Percentiles rank a stretch among this genome's conserved stretches.
phyloP scores from a whole-genome alignment of 1,140 invertebrate species.

The Sinonovacula constricta region DNA sequence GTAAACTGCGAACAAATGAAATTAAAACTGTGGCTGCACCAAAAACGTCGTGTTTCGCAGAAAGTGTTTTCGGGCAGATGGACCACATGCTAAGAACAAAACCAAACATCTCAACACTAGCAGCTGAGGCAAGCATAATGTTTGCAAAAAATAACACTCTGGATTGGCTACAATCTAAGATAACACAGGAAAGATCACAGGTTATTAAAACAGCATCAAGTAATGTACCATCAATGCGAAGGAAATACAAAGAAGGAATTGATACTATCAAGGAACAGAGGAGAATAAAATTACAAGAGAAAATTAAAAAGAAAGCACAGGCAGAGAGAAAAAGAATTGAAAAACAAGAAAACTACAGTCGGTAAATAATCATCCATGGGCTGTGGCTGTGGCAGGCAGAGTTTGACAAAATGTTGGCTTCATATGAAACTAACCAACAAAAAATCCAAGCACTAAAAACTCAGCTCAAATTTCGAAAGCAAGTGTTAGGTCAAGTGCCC shows the following conservation, averaged over 20 bases:
- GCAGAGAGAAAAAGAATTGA: background rate
- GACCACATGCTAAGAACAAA: conserved; percentile 18
- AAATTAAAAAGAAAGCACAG: background rate
- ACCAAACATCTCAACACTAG: conserved; percentile 2
- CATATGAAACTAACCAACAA: background rate
- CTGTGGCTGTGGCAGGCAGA: conserved; percentile 25
- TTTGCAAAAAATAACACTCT: conserved; percentile 11
- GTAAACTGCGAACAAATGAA: background rate
- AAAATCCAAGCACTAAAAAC: conserved; percentile 35
- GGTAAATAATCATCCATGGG: conserved; percentile 14
- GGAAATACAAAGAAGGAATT: conserved; percentile 11
- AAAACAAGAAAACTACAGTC: conserved; percentile 24
- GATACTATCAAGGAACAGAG: background rate
- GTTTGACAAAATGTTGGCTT: conserved; percentile 34
- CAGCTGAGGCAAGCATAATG: conserved; percentile 4
- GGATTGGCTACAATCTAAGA: conserved; percentile 24
- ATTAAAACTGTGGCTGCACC: conserved; percentile 2
- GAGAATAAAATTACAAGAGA: conserved; percentile 5
- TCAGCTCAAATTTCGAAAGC: conserved; percentile 40
- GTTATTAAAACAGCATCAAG: background rate
- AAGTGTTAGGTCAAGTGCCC: conserved; percentile 34
- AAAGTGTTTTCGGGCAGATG: conserved; percentile 34
- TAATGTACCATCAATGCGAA: background rate
- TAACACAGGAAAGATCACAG: background rate
- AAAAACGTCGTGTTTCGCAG: conserved; percentile 25